Evolutionary conservation across 2,888 invertebrate genomes (phyloP).

Genomic region (Pomacea canaliculata): DNA sequence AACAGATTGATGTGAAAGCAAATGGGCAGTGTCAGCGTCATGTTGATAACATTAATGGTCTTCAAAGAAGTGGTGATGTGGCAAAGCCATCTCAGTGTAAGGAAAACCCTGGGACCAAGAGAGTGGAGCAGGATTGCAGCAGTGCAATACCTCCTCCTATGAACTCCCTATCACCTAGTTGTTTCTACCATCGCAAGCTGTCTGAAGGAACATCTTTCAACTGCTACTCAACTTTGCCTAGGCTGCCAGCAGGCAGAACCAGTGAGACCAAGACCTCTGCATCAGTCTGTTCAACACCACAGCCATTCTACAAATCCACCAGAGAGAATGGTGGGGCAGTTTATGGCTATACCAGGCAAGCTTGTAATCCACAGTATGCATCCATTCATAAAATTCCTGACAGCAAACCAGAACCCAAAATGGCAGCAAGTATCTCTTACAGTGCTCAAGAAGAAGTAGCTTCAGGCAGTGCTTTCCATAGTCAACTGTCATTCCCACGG

Average conservation of each 20-base stretch:
- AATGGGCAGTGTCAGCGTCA: constrained; percentile 4
- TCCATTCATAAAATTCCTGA: not conserved
- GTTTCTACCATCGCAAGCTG: constrained; percentile 20
- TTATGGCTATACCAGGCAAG: not conserved
- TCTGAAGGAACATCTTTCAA: constrained; percentile 25
- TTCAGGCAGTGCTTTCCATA: constrained; percentile 14
- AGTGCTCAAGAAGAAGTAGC: constrained; percentile 5
- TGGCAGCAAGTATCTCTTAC: not conserved
- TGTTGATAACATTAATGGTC: not conserved
- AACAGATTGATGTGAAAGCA: constrained; percentile 30
- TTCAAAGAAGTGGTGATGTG: not conserved
- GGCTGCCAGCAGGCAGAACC: constrained; percentile 7
- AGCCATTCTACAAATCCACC: not conserved
- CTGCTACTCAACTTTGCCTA: constrained; percentile 31
- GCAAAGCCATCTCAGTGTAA: not conserved
- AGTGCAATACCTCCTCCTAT: constrained; percentile 14
- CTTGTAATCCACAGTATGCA: not conserved
- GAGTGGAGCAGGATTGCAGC: not conserved
- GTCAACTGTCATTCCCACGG: constrained; percentile 11
- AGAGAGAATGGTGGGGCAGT: not conserved
- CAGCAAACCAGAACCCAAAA: not conserved
- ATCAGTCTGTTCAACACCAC: not conserved
- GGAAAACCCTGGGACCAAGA: not conserved
- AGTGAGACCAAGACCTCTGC: not conserved
- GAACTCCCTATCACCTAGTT: constrained; percentile 16